Evolutionary conservation across 2,797 vertebrate species (phyloP).

Genomic region (Coregonus suidteri): DNA sequence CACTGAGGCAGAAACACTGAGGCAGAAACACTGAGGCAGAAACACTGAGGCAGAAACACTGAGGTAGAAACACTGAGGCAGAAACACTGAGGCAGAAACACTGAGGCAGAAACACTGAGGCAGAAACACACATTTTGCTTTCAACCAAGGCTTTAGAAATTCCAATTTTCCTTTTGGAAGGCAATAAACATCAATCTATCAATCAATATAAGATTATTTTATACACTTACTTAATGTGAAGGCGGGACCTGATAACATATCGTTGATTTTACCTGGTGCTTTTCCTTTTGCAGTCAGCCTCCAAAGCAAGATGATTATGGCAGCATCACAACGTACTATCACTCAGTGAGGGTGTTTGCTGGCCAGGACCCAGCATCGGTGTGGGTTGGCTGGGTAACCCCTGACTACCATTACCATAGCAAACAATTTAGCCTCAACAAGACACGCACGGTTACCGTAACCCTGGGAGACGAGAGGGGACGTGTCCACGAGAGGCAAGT

Average conservation of each 20-base stretch:
- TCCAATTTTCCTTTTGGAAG: too few relatives aligned
- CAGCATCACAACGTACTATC: constrained; percentile 82
- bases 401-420: constrained; percentile 95
- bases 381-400: constrained; percentile 98
- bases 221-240: too few relatives aligned
- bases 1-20: too few relatives aligned
- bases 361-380: constrained; percentile 92
- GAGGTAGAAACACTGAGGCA: too few relatives aligned
- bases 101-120: too few relatives aligned
- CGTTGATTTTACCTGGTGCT: not conserved
- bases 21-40: too few relatives aligned
- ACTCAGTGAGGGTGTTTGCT: constrained; percentile 91
- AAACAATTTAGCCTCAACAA: constrained; percentile 90
- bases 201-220: too few relatives aligned
- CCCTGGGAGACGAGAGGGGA: constrained; percentile 94
- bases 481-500: constrained; percentile 95
- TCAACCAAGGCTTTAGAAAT: too few relatives aligned
- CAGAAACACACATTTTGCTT: too few relatives aligned
- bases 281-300: constrained; percentile 58
- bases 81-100: too few relatives aligned
- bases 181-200: not conserved
- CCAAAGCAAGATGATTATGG: constrained; percentile 74
- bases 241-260: too few relatives aligned
- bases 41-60: too few relatives aligned
- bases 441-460: constrained; percentile 93